These are phyloP conservation scores for Anoplophora glabripennis DNA, from an alignment of 1,140 invertebrate genomes.

Conservation along the genomic window DNA sequence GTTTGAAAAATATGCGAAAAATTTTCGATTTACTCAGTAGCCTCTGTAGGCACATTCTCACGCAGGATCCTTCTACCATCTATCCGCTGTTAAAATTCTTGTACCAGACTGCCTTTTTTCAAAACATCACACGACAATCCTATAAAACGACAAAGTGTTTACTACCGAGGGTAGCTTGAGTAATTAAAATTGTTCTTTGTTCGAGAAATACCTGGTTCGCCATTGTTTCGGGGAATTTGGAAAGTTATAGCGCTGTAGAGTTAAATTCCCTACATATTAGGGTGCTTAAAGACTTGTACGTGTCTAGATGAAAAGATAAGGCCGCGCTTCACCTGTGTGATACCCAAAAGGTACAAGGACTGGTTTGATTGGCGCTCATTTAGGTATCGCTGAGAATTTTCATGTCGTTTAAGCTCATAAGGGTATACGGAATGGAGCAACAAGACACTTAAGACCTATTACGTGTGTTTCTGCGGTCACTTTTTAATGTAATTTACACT, in stretches of 20 bases:
- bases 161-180: background rate
- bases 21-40: no score
- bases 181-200: slow-evolving; percentile 17
- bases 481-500: no score
- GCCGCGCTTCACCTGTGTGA: slow-evolving; percentile 13
- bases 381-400: slow-evolving; percentile 9
- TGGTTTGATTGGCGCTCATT: slow-evolving; percentile 9
- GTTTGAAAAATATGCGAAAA: no score
- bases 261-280: slow-evolving; percentile 17
- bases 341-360: slow-evolving; percentile 15
- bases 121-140: slow-evolving; percentile 2
- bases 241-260: slow-evolving; percentile 8
- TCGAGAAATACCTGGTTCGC: slow-evolving; percentile 15
- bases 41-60: no score
- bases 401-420: background rate
- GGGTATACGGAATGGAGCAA: background rate
- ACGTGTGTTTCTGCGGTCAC: no score
- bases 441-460: no score
- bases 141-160: background rate
- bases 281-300: slow-evolving; percentile 13
- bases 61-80: background rate
- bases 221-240: slow-evolving; percentile 18
- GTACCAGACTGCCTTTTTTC: slow-evolving; percentile 1
- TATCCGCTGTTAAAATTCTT: slow-evolving; percentile 5
- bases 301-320: slow-evolving; percentile 16